Evolutionary conservation across 2,888 invertebrate species (phyloP).

Genomic region (Cremastobaeus sp.): DNA sequence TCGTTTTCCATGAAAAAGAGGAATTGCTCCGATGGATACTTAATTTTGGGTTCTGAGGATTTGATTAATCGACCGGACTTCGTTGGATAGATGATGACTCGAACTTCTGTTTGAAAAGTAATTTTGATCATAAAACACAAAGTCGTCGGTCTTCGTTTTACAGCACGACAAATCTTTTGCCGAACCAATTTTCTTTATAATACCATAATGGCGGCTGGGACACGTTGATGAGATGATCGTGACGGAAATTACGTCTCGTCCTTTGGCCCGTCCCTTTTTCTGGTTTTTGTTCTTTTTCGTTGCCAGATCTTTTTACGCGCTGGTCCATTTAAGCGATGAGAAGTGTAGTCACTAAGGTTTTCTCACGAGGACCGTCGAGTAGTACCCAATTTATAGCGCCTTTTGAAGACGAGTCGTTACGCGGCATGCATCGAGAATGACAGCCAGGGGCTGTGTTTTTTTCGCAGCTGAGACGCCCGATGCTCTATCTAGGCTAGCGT

Average conservation of each 20-base stretch:
- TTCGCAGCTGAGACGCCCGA: constrained; percentile 28
- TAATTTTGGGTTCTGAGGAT: too few relatives aligned
- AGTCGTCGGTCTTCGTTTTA: constrained; percentile 22
- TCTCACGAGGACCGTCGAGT: constrained; percentile 38
- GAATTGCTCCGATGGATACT: too few relatives aligned
- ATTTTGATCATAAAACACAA: constrained; percentile 11
- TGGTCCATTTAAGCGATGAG: constrained; percentile 33
- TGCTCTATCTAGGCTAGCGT: constrained; percentile 14
- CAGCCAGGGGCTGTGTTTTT: constrained; percentile 51
- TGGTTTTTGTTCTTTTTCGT: constrained; percentile 6
- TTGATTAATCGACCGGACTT: too few relatives aligned
- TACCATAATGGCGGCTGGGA: constrained; percentile 16
- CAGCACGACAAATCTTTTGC: constrained; percentile 31
- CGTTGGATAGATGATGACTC: too few relatives aligned
- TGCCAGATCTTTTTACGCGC: constrained; percentile 17
- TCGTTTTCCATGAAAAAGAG: too few relatives aligned
- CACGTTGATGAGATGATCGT: constrained; percentile 39
- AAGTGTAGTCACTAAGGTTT: constrained; percentile 30
- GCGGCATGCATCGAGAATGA: constrained; percentile 48
- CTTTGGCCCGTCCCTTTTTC: not conserved
- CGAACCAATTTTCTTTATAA: constrained; percentile 22
- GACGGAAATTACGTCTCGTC: constrained; percentile 45
- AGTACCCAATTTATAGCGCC: constrained; percentile 48
- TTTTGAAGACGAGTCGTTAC: constrained; percentile 43
- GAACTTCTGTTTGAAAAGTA: constrained; percentile 8